Evolutionary conservation across 2,888 invertebrate species (phyloP).

Genomic region (Folsomia candida): DNA sequence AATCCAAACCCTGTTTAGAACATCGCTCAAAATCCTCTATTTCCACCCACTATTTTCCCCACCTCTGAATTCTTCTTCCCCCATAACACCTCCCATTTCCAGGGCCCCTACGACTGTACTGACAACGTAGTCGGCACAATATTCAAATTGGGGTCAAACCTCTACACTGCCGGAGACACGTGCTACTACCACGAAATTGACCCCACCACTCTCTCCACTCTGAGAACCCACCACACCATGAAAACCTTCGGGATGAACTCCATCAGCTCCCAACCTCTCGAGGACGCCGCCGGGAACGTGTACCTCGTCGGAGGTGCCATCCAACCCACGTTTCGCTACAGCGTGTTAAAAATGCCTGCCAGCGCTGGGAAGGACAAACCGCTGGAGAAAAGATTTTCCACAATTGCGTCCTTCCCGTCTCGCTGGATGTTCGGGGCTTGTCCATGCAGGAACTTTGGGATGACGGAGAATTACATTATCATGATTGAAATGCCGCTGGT

Average conservation of each 20-base stretch:
- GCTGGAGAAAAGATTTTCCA: conserved; percentile 32
- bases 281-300: conserved; percentile 31
- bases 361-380: conserved; percentile 12
- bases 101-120: conserved; percentile 52
- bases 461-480: conserved; percentile 59
- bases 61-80: neutral
- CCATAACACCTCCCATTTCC: neutral
- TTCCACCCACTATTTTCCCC: neutral
- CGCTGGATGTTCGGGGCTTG: conserved; percentile 53
- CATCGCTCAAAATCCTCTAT: neutral
- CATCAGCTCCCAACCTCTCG: conserved; percentile 27
- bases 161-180: conserved; percentile 58
- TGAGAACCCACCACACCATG: conserved; percentile 44
- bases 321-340: conserved; percentile 38
- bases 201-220: conserved; percentile 55
- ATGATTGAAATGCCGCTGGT: conserved; percentile 58
- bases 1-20: too few relatives aligned
- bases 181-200: conserved; percentile 55
- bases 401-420: conserved; percentile 52
- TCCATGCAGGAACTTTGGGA: conserved; percentile 59
- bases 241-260: conserved; percentile 34
- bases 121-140: conserved; percentile 58
- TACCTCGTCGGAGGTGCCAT: conserved; percentile 32
- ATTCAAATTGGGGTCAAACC: conserved; percentile 54
- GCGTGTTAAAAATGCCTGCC: conserved; percentile 26